Evolutionary conservation across 2,113 vertebrate species (phyloP).

Genomic region (Lophotis ruficrista): DNA sequence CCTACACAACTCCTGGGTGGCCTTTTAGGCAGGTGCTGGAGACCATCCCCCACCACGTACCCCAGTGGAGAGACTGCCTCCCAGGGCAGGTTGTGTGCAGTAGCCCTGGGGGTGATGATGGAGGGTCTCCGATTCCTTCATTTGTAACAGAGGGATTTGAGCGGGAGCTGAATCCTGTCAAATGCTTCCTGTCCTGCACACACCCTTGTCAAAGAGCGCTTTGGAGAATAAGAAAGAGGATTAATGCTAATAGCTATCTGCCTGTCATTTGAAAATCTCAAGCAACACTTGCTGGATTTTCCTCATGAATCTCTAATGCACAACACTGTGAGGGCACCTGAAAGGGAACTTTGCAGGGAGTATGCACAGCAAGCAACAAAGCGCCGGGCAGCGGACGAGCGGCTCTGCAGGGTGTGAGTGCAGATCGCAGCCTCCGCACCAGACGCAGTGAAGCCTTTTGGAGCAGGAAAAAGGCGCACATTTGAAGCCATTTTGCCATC

Average conservation of each 20-base stretch:
- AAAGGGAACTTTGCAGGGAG: neutral
- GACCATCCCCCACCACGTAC: neutral
- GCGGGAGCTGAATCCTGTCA: constrained; percentile 51
- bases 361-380: neutral
- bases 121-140: neutral
- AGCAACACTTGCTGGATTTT: constrained; percentile 55
- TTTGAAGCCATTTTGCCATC: neutral
- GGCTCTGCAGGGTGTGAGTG: neutral
- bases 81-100: neutral
- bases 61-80: neutral
- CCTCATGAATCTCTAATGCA: neutral
- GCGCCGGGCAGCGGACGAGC: neutral
- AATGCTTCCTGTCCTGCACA: constrained; percentile 62
- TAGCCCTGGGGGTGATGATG: neutral
- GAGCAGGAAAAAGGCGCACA: neutral
- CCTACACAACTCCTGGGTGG: neutral
- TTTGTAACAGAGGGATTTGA: constrained; percentile 37
- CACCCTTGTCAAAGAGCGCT: constrained; percentile 61
- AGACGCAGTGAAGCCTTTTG: neutral
- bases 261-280: constrained; percentile 63
- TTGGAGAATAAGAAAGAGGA: constrained; percentile 65
- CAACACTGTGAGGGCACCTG: neutral
- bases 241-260: constrained; percentile 67
- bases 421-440: neutral
- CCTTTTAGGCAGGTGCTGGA: neutral